Evolutionary conservation across 2,888 invertebrate species (phyloP).

Genomic region (Laspeyria flexula): DNA sequence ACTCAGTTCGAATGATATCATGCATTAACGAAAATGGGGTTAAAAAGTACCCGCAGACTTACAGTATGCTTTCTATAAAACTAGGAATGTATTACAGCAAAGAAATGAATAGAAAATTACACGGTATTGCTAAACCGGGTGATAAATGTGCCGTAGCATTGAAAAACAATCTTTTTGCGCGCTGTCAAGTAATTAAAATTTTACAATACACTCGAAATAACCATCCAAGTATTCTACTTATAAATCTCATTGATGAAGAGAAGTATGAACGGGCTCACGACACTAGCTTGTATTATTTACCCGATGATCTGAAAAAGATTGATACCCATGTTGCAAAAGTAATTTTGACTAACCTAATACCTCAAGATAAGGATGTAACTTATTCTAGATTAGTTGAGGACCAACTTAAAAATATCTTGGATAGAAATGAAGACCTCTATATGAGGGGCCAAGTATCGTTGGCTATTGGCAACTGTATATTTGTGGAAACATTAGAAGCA

Average conservation of each 20-base stretch:
- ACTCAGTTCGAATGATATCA: slow-evolving; percentile 83
- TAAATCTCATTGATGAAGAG: slow-evolving; percentile 88
- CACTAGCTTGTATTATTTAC: slow-evolving; percentile 78
- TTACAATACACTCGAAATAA: slow-evolving; percentile 58
- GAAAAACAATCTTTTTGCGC: slow-evolving; percentile 77
- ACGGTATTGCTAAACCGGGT: slow-evolving; percentile 79
- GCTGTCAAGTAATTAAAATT: slow-evolving; percentile 85
- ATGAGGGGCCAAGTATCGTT: slow-evolving; percentile 81
- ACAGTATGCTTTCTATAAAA: slow-evolving; percentile 66
- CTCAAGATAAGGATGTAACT: slow-evolving; percentile 72
- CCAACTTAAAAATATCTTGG: slow-evolving; percentile 58
- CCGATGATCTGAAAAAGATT: slow-evolving; percentile 77
- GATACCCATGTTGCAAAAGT: slow-evolving; percentile 75
- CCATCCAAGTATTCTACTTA: slow-evolving; percentile 63
- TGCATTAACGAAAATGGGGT: slow-evolving; percentile 44
- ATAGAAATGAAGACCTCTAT: slow-evolving; percentile 64
- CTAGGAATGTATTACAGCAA: slow-evolving; percentile 71
- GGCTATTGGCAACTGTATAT: slow-evolving; percentile 87
- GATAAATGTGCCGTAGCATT: slow-evolving; percentile 84
- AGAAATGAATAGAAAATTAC: slow-evolving; percentile 62
- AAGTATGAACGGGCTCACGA: slow-evolving; percentile 66
- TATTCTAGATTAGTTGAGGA: slow-evolving; percentile 67
- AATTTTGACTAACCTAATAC: slow-evolving; percentile 66
- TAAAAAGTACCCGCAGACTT: slow-evolving; percentile 64
- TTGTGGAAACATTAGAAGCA: slow-evolving; percentile 88